Evolutionary conservation across 2,888 invertebrate genomes (phyloP), one percentile per base, ranked within the genome.

Genomic region (Rhorus exstirpatorius): DNA sequence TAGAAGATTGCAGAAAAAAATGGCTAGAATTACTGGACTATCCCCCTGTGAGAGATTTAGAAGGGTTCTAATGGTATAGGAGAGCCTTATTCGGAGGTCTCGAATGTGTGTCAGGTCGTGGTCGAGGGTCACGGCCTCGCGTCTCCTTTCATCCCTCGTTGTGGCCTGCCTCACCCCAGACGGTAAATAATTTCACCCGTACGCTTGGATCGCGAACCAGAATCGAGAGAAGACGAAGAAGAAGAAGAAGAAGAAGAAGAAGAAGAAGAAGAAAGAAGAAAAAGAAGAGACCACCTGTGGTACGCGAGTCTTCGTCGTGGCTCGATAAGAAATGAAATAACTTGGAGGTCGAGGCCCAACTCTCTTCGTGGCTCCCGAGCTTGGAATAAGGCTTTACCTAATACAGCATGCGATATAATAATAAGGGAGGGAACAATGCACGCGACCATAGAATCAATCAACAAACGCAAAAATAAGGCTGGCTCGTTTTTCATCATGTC

Each of bases 231-330:
- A 7, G 35, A 26, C 4, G 31, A 55, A 49, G 49, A 60, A 10
- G 60, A 68, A 19, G 41, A 26, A 35, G 17, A 35, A 75, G 55
- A 38, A 14, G 35, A 67, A 49, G 68, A 75, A 24, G 67, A 58
- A 65, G 31, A 67, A 26, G 68, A 61, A 14, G 63, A 71, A 41
- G 51, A 44, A n/a, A 12, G 60, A 60, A 55, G 63, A 44, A 44
- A 17, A 72, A 65, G 46, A 76, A 46, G 51, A 72, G 77, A 77
- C 81, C 72, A 81, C 77, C 81, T 81, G 77, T 77, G 77, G 81
- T 76, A 77, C 58, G 67, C 44, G 41, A 41, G 38, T 21, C 53
- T 10, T 14, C 21, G 35, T 49, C 70, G 61, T 60, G 19, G 55
- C 70, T 44, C 38, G 51, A 21, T 55, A 24, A 82, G 70, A 44